Conservation (phyloP, 2,797 vertebrate genomes). For the Sciurus vulgaris region DNA sequence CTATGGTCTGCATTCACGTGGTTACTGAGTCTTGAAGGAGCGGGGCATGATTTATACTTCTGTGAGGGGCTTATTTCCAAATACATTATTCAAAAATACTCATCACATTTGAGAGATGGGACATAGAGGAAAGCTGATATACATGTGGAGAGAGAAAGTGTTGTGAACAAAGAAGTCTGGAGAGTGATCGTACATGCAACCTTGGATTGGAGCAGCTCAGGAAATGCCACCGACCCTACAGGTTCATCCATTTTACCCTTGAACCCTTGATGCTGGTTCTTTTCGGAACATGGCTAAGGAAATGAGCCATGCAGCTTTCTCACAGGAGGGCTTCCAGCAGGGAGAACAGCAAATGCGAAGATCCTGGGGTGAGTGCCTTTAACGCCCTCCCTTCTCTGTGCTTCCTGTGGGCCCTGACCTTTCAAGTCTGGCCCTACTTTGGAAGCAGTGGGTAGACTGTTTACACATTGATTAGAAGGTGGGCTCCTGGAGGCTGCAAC, state of each 20-base stretch:
- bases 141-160: neutral
- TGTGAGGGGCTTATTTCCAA: neutral
- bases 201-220: neutral
- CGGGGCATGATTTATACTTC: neutral
- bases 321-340: neutral
- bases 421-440: conserved; percentile 7
- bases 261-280: neutral
- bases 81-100: neutral
- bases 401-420: neutral
- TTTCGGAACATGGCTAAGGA: neutral
- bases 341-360: neutral
- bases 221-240: neutral
- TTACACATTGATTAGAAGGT: neutral
- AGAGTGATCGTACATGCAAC: neutral
- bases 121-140: neutral
- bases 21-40: neutral
- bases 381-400: neutral
- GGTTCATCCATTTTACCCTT: neutral
- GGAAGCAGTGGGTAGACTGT: neutral
- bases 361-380: neutral
- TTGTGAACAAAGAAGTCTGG: neutral
- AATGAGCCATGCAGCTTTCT: neutral
- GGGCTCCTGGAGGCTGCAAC: neutral
- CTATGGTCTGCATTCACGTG: neutral
- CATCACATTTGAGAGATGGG: neutral